A percentile compares a stretch with the other conserved stretches of the same genome.
These are phyloP conservation scores for Gallinago paraguaiae DNA, from an alignment of 2,113 vertebrate species.

Conservation along the genomic window DNA sequence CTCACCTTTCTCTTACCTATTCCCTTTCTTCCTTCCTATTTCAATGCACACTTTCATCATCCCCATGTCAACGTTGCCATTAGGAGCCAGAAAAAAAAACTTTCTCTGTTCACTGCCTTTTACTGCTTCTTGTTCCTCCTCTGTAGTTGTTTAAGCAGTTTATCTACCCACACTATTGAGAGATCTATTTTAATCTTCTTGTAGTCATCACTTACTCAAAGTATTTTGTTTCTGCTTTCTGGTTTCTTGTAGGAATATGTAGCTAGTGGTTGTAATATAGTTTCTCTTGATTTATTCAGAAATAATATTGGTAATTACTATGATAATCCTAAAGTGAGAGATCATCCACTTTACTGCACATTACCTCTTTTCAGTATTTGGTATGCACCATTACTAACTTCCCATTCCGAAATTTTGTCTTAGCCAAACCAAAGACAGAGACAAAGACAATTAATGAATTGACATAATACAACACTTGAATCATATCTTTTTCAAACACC, in stretches of 20 bases:
- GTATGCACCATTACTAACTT: not conserved
- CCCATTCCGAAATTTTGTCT: not conserved
- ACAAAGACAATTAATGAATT: not conserved
- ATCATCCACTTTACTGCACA: not conserved
- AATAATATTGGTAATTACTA: not conserved
- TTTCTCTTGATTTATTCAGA: not conserved
- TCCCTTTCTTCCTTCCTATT: not conserved
- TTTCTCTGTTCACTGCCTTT: rapidly evolving
- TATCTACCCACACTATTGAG: not conserved
- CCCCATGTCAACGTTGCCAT: not conserved
- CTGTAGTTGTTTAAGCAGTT: not conserved
- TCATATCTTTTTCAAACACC: not conserved
- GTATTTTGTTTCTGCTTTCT: not conserved
- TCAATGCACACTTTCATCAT: not conserved
- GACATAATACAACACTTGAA: not conserved
- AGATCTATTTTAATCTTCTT: not conserved
- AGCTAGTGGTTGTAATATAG: not conserved
- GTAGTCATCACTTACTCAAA: not conserved
- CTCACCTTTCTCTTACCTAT: not conserved
- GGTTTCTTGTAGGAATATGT: not conserved
- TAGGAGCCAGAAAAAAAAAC: not conserved
- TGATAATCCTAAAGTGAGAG: not conserved
- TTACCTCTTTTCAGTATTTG: not conserved
- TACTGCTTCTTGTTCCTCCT: not conserved
- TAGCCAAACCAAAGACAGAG: not conserved